Percentiles rank a stretch among this genome's conserved stretches.
These are phyloP conservation scores for Hydrotaea diabolus DNA, from an alignment of 2,888 invertebrate species.

Conservation along the genomic window DNA sequence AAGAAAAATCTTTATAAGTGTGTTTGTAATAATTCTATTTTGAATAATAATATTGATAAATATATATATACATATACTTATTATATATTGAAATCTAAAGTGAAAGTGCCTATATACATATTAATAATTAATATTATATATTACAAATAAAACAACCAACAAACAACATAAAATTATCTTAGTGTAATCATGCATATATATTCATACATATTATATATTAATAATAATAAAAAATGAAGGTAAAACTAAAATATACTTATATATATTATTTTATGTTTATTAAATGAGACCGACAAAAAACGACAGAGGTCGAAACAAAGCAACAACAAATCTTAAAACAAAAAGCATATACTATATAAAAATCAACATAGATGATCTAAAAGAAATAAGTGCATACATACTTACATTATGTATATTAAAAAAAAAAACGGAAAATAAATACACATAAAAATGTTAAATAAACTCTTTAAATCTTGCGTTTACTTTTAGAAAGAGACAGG, in stretches of 20 bases:
- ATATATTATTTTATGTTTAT: constrained; percentile 28
- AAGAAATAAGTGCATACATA: not conserved
- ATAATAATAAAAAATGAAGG: not conserved
- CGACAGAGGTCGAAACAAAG: not conserved
- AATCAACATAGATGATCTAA: constrained; percentile 8
- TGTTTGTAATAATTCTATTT: constrained; percentile 51
- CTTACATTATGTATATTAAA: constrained; percentile 12
- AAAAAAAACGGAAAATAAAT: not conserved
- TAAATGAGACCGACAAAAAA: not conserved
- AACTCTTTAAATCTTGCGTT: not conserved
- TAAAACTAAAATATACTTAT: constrained; percentile 7
- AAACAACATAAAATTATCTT: not conserved
- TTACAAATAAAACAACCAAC: not conserved
- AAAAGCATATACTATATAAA: not conserved
- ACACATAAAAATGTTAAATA: constrained; percentile 31
- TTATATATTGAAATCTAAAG: constrained; percentile 47
- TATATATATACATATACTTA: not conserved
- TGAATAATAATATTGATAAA: constrained; percentile 32
- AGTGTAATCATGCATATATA: constrained; percentile 38
- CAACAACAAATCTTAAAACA: not conserved
- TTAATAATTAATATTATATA: constrained; percentile 34
- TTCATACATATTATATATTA: constrained; percentile 5
- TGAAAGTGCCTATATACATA: constrained; percentile 60
- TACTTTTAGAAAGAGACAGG: not conserved
- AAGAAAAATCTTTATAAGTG: constrained; percentile 25